Percentiles rank a stretch among this genome's conserved stretches.
phyloP scores from a whole-genome alignment of 2,888 invertebrate species.

The Zootermopsis nevadensis region DNA sequence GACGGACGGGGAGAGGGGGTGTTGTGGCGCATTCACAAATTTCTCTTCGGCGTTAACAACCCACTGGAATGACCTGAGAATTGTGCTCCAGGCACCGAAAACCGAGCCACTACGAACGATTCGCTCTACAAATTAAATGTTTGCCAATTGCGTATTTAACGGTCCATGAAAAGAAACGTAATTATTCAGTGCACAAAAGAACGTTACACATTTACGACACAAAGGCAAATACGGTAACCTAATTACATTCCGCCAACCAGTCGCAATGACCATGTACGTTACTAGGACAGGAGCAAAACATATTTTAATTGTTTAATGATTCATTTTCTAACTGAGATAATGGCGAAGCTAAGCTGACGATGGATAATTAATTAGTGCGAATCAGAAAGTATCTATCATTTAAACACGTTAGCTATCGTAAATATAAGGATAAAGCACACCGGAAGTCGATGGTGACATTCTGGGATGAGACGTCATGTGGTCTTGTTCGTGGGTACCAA shows the following conservation, averaged over 20 bases:
- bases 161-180: neutral
- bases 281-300: neutral
- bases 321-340: too few relatives aligned
- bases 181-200: neutral
- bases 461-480: too few relatives aligned
- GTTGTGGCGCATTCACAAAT: neutral
- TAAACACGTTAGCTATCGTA: too few relatives aligned
- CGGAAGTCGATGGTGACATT: too few relatives aligned
- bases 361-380: too few relatives aligned
- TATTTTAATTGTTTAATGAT: neutral
- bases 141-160: neutral
- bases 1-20: too few relatives aligned
- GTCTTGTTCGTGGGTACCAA: too few relatives aligned
- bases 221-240: neutral
- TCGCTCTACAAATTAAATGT: constrained; percentile 34
- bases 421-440: too few relatives aligned
- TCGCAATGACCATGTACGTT: neutral
- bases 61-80: neutral
- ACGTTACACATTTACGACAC: neutral
- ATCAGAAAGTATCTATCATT: too few relatives aligned
- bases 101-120: neutral
- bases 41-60: neutral
- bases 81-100: constrained; percentile 13
- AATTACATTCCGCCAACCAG: neutral
- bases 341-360: too few relatives aligned